These are phyloP conservation scores for Novumbra hubbsi DNA, from an alignment of 2,797 vertebrate species.

Conservation along the genomic window DNA sequence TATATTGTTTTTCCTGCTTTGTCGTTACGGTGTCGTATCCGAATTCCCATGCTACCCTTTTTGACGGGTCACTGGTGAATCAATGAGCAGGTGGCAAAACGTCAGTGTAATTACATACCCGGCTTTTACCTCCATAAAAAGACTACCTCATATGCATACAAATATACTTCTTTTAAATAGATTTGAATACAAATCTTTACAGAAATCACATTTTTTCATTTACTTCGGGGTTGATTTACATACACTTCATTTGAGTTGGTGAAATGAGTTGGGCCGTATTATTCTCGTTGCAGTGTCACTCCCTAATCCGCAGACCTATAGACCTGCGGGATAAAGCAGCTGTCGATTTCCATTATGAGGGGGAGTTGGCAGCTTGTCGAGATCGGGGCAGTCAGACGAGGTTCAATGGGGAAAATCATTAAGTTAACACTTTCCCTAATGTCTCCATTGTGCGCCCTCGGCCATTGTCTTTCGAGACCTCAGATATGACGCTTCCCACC, in stretches of 20 bases:
- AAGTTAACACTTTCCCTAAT: conserved; percentile 94
- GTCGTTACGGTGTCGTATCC: conserved; percentile 54
- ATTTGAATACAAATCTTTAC: conserved; percentile 73
- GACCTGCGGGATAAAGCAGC: conserved; percentile 84
- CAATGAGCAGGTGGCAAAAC: conserved; percentile 97
- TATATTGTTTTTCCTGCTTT: conserved; percentile 62
- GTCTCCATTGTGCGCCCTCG: conserved; percentile 79
- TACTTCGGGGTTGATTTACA: conserved; percentile 74
- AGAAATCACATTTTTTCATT: conserved; percentile 74
- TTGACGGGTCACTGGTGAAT: conserved; percentile 98
- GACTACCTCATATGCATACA: conserved; percentile 76
- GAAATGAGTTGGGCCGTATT: conserved; percentile 79
- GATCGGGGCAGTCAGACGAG: conserved; percentile 83
- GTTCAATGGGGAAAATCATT: conserved; percentile 89
- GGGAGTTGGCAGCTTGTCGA: conserved; percentile 86
- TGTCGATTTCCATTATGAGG: conserved; percentile 84
- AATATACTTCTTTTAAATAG: conserved; percentile 73
- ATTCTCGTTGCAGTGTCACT: conserved; percentile 80
- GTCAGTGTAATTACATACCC: conserved; percentile 94
- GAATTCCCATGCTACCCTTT: conserved; percentile 99
- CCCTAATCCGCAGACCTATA: conserved; percentile 83
- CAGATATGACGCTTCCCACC: conserved; percentile 78
- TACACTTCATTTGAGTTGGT: conserved; percentile 81
- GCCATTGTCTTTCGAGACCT: conserved; percentile 80
- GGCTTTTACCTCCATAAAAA: conserved; percentile 68